A percentile compares a stretch with the other conserved stretches of the same genome.
These are phyloP conservation scores for Lycaon pictus DNA, from an alignment of 2,113 vertebrate genomes.

Conservation along the genomic window DNA sequence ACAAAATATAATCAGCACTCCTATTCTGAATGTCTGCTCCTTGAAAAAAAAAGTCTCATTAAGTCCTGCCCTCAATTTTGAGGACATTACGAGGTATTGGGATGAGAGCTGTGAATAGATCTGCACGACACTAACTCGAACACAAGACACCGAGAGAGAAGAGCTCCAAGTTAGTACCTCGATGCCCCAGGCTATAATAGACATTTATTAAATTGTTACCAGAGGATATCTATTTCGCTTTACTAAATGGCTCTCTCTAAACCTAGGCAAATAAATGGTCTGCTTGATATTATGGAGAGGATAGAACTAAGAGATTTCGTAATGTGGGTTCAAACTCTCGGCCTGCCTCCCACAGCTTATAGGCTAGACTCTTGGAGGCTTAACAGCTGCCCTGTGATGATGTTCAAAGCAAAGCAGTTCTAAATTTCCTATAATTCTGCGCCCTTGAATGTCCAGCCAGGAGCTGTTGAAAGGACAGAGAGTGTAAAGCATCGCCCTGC, in stretches of 20 bases:
- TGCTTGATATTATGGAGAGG: neutral
- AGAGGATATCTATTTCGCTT: neutral
- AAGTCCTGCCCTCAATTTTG: neutral
- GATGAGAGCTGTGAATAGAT: neutral
- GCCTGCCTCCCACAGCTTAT: neutral
- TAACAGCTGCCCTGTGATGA: rapidly evolving
- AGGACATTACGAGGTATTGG: neutral
- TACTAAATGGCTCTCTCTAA: neutral
- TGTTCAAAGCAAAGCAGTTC: neutral
- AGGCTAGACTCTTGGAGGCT: neutral
- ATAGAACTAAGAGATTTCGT: neutral
- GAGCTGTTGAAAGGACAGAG: neutral
- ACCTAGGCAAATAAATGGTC: neutral
- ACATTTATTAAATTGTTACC: neutral
- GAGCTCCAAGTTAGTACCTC: neutral
- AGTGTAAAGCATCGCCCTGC: rapidly evolving
- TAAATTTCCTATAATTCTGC: neutral
- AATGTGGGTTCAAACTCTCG: neutral
- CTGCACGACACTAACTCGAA: neutral
- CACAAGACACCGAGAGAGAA: rapidly evolving
- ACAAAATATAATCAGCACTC: neutral
- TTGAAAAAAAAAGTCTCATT: neutral
- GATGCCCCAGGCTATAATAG: neutral
- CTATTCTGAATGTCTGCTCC: neutral
- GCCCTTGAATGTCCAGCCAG: neutral